These are phyloP conservation scores for Pimpla rufipes DNA, from an alignment of 2,888 invertebrate species.

Conservation along the genomic window DNA sequence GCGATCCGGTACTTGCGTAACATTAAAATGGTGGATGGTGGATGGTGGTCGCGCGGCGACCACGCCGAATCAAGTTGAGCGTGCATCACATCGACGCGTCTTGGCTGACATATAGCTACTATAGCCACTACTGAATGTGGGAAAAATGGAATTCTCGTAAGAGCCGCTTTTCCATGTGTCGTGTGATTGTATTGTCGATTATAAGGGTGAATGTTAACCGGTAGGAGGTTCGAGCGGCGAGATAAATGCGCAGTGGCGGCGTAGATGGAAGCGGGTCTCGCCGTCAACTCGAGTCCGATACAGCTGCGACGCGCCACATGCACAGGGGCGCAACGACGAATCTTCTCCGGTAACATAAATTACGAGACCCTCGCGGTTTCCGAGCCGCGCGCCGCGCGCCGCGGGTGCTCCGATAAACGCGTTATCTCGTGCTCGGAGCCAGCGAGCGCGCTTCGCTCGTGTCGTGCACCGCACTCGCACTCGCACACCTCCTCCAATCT, in stretches of 20 bases:
- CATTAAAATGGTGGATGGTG: too few species aligned
- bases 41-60: slow-evolving; percentile 52
- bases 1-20: too few species aligned
- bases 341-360: slow-evolving; percentile 52
- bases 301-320: slow-evolving; percentile 52
- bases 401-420: slow-evolving; percentile 52
- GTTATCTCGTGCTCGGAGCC: slow-evolving; percentile 43
- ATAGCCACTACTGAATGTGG: too few species aligned
- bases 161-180: too few species aligned
- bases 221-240: background rate
- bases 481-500: slow-evolving; percentile 36
- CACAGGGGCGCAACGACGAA: slow-evolving; percentile 42
- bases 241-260: background rate
- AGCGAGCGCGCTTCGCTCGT: slow-evolving; percentile 5
- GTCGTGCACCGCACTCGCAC: slow-evolving; percentile 21
- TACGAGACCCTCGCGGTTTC: slow-evolving; percentile 53
- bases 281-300: slow-evolving; percentile 51
- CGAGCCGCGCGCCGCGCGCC: slow-evolving; percentile 34
- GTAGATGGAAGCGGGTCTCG: slow-evolving; percentile 33
- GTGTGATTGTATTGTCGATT: slow-evolving; percentile 13
- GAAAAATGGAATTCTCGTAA: too few species aligned
- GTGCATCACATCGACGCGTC: slow-evolving; percentile 8
- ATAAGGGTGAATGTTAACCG: slow-evolving; percentile 21
- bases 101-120: too few species aligned
- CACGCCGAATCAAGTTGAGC: slow-evolving; percentile 33